A percentile compares a stretch with the other conserved stretches of the same genome.
Conservation (phyloP, 2,113 vertebrate genomes). For the Mionectes macconnelli region DNA sequence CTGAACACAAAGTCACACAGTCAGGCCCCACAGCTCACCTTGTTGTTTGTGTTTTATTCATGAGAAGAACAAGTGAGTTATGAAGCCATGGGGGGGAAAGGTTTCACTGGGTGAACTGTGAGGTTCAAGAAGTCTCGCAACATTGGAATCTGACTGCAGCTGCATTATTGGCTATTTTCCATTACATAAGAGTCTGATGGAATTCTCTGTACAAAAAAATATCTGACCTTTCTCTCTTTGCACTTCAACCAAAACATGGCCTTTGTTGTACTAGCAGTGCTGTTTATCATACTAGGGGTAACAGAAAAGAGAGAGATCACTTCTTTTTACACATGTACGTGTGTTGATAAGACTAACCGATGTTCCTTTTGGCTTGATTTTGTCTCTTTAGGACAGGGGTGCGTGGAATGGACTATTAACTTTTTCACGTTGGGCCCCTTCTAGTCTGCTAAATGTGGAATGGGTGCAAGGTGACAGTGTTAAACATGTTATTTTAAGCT, state of each 20-base stretch:
- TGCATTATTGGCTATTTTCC: neutral
- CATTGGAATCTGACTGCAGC: neutral
- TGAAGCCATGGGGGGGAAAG: neutral
- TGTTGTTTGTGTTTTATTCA: neutral
- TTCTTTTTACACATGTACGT: neutral
- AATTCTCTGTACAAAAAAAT: neutral
- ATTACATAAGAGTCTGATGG: neutral
- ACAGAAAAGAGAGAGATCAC: neutral
- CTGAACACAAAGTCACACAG: accelerated
- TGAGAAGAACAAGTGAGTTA: neutral
- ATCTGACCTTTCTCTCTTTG: neutral
- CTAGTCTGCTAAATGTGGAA: neutral
- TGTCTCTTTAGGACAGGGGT: neutral
- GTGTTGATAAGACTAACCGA: neutral
- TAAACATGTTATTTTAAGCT: neutral
- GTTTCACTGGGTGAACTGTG: neutral
- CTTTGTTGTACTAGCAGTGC: neutral
- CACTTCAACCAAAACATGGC: neutral
- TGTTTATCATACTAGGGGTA: neutral
- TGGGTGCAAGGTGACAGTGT: neutral
- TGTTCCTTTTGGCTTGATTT: neutral
- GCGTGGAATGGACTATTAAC: neutral
- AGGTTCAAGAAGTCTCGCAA: neutral
- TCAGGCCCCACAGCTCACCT: accelerated
- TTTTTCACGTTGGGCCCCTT: neutral